Evolutionary conservation across 1,140 invertebrate species (phyloP).

Genomic region (Conus betulinus): DNA sequence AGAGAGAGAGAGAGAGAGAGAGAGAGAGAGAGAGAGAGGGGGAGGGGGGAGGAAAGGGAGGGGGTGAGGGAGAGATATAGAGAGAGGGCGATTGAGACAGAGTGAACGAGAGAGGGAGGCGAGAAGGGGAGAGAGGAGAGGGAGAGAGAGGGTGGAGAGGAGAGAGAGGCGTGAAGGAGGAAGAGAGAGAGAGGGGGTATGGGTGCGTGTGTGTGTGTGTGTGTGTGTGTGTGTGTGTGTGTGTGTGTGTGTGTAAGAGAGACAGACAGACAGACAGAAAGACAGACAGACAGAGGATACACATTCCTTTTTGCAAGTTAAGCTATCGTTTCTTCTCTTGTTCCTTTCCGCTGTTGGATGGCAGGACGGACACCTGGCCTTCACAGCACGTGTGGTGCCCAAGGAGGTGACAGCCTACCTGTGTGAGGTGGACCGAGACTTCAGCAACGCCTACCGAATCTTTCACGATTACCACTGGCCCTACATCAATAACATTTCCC

Average conservation of each 20-base stretch:
- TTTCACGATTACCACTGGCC: slow-evolving; percentile 59
- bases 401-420: slow-evolving; percentile 43
- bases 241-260: neutral
- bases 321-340: slow-evolving; percentile 56
- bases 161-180: too few species aligned
- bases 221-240: neutral
- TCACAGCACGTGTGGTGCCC: slow-evolving; percentile 53
- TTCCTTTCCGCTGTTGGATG: neutral
- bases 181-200: neutral
- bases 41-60: too few species aligned
- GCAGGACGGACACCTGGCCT: slow-evolving; percentile 47
- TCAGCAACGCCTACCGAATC: slow-evolving; percentile 41
- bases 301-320: neutral
- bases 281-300: neutral
- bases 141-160: too few species aligned
- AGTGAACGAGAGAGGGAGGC: too few species aligned
- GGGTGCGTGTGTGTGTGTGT: neutral
- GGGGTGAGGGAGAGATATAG: too few species aligned
- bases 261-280: neutral
- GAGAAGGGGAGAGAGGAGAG: too few species aligned
- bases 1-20: too few species aligned
- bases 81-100: too few species aligned
- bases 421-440: slow-evolving; percentile 51
- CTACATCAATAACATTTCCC: slow-evolving; percentile 59
- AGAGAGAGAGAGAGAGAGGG: too few species aligned